Evolutionary conservation across 1,140 invertebrate genomes (phyloP).

Genomic region (Drosophila trapezifrons): DNA sequence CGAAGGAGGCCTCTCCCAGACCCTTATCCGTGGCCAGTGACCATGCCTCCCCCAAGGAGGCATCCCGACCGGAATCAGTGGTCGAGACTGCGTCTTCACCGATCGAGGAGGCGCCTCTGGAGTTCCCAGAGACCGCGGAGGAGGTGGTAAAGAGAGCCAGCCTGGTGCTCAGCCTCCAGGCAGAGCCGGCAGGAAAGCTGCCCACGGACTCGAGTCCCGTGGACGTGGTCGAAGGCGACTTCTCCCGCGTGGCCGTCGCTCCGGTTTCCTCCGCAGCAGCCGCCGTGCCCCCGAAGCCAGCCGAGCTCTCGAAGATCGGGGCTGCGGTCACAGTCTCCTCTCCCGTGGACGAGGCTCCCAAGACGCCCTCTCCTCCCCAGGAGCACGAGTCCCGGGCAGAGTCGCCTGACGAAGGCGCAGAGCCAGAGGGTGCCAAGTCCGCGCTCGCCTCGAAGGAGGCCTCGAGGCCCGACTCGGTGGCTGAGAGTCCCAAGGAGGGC

Average conservation of each 20-base stretch:
- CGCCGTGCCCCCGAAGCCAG: constrained; percentile 18
- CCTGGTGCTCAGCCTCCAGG: constrained; percentile 27
- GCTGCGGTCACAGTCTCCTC: constrained; percentile 53
- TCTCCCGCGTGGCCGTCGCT: constrained; percentile 12
- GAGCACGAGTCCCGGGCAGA: constrained; percentile 33
- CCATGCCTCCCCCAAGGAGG: constrained; percentile 46
- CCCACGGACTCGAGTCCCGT: constrained; percentile 72
- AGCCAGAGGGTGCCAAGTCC: constrained; percentile 15
- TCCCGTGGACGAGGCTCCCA: constrained; percentile 63
- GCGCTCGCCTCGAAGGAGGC: constrained; percentile 13
- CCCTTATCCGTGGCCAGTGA: constrained; percentile 31
- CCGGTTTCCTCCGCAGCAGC: background rate
- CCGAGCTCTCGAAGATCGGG: constrained; percentile 28
- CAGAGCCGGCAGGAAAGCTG: constrained; percentile 23
- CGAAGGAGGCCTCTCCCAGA: constrained; percentile 22
- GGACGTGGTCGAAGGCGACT: constrained; percentile 71
- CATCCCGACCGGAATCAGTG: constrained; percentile 53
- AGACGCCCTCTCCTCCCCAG: constrained; percentile 5
- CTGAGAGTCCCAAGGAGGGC: constrained; percentile 10
- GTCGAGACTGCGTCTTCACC: constrained; percentile 57
- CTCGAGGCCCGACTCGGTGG: constrained; percentile 26
- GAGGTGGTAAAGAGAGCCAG: constrained; percentile 32
- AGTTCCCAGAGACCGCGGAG: constrained; percentile 22
- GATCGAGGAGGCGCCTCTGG: constrained; percentile 56
- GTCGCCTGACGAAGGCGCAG: constrained; percentile 43